Evolutionary conservation across 1,140 invertebrate species (phyloP).

Genomic region (Drosophila equinoxialis): DNA sequence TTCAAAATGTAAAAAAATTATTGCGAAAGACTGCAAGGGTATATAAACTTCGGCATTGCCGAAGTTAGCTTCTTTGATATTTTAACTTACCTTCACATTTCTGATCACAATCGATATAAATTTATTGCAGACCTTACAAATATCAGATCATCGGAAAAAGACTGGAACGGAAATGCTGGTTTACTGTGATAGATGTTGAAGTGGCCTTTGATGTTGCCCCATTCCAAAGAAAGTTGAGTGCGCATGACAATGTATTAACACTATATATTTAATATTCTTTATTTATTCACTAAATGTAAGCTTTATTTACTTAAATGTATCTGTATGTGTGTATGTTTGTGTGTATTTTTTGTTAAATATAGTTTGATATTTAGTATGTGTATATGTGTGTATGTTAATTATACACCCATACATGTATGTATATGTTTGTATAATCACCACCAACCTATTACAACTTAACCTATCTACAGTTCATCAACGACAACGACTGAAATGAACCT

Average conservation of each 20-base stretch:
- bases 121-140: too few relatives aligned
- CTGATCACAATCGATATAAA: too few relatives aligned
- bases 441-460: conserved; percentile 11
- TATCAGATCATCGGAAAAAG: too few relatives aligned
- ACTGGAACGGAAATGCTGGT: too few relatives aligned
- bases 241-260: not conserved
- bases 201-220: not conserved
- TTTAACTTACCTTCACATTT: too few relatives aligned
- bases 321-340: conserved; percentile 18
- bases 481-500: not conserved
- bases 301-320: conserved; percentile 13
- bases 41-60: too few relatives aligned
- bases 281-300: conserved; percentile 18
- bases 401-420: not conserved
- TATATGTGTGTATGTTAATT: conserved; percentile 17
- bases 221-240: not conserved
- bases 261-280: conserved; percentile 12
- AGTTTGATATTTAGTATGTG: conserved; percentile 15
- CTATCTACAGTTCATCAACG: conserved; percentile 13
- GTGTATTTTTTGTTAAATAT: conserved; percentile 10
- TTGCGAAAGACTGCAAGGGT: too few relatives aligned
- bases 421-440: conserved; percentile 1
- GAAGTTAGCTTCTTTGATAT: too few relatives aligned
- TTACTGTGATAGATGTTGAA: not conserved
- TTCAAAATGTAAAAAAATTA: too few relatives aligned